These are phyloP conservation scores for Ichneumon xanthorius DNA, from an alignment of 2,888 invertebrate species.

Conservation along the genomic window DNA sequence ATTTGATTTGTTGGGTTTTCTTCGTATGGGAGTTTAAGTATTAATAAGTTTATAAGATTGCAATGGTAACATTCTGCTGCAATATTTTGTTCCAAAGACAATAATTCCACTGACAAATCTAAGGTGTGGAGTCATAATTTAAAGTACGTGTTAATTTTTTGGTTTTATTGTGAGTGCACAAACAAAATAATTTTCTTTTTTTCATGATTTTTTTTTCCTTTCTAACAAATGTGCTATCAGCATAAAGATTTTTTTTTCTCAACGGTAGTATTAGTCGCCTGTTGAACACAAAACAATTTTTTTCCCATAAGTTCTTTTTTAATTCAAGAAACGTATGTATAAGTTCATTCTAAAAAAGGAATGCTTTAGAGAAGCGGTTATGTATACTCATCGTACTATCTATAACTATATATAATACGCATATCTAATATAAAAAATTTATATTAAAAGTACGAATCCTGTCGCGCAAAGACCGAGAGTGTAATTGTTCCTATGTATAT, in stretches of 20 bases:
- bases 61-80: conserved; percentile 45
- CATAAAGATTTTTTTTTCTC: too few relatives aligned
- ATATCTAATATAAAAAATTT: not conserved
- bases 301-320: conserved; percentile 19
- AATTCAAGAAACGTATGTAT: conserved; percentile 11
- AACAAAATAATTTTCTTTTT: conserved; percentile 2
- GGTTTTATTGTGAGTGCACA: conserved; percentile 32
- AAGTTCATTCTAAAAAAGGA: conserved; percentile 27
- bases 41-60: conserved; percentile 17
- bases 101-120: conserved; percentile 33
- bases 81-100: conserved; percentile 46
- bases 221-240: too few relatives aligned
- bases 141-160: conserved; percentile 34
- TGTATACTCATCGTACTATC: conserved; percentile 26
- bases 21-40: conserved; percentile 35
- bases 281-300: not conserved
- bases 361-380: conserved; percentile 28
- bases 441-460: not conserved
- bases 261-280: too few relatives aligned
- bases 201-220: too few relatives aligned
- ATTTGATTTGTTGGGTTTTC: conserved; percentile 26
- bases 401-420: conserved; percentile 7
- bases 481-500: conserved; percentile 37
- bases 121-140: conserved; percentile 30
- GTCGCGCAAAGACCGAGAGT: not conserved